Percentiles rank a stretch among this genome's conserved stretches.
Conservation (phyloP, 2,113 vertebrate genomes). For the Orycteropus afer region DNA sequence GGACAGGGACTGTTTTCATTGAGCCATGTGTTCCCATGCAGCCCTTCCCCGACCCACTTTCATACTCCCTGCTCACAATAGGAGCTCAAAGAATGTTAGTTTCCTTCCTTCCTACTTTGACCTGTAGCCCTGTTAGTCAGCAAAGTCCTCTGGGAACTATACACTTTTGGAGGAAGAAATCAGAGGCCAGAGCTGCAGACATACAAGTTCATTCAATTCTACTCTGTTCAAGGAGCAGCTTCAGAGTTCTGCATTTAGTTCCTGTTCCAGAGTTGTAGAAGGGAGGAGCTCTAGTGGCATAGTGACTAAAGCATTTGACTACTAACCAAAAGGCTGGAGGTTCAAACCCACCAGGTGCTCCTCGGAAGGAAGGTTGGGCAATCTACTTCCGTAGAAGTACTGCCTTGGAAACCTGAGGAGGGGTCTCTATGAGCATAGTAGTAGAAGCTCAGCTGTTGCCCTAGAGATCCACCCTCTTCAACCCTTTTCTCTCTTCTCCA, state of each 20-base stretch:
- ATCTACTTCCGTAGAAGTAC: no score
- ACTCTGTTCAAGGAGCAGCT: neutral
- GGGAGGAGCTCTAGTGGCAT: no score
- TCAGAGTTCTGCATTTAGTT: neutral
- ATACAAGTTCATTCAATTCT: neutral
- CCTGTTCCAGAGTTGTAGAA: neutral
- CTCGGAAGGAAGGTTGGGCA: no score
- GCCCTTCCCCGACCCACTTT: neutral
- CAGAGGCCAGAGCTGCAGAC: neutral
- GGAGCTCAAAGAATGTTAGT: slow-evolving; percentile 19
- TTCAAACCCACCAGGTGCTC: no score
- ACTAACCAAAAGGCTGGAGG: no score
- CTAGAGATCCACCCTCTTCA: neutral
- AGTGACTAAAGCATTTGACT: no score
- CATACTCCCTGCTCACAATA: neutral
- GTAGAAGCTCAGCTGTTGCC: no score
- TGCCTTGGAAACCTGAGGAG: no score
- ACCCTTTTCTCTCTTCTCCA: neutral
- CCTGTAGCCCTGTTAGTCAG: neutral
- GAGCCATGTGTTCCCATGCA: neutral
- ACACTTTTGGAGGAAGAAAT: slow-evolving; percentile 44
- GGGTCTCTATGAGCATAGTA: no score
- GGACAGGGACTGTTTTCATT: neutral
- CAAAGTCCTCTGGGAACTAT: neutral
- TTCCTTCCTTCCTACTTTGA: slow-evolving; percentile 42